Percentiles rank a stretch among this genome's conserved stretches.
These are phyloP conservation scores for Actinia equina DNA, from an alignment of 64 coral and sea anemone species.

Conservation along the genomic window DNA sequence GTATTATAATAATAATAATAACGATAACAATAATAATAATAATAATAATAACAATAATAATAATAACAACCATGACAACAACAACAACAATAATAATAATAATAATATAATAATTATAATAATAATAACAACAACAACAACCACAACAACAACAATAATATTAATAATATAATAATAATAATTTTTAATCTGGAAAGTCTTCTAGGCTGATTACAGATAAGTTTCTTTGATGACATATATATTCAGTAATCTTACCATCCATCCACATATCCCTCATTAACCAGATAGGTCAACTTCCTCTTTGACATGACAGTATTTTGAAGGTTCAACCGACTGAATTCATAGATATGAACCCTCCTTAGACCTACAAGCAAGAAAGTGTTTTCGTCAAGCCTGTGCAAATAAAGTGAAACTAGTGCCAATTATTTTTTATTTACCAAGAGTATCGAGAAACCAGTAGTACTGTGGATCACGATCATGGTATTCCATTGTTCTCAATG, in stretches of 20 bases:
- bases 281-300: constrained; percentile 87
- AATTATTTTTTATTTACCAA: constrained; percentile 52
- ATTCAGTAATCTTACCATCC: constrained; percentile 75
- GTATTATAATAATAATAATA: background rate
- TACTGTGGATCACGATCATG: constrained; percentile 98
- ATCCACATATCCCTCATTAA: constrained; percentile 89
- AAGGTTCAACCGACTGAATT: constrained; percentile 88
- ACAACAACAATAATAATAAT: too few relatives aligned
- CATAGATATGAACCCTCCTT: constrained; percentile 78
- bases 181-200: too few relatives aligned
- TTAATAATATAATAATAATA: background rate
- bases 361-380: constrained; percentile 49
- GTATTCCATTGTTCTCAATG: constrained; percentile 92
- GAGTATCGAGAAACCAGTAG: constrained; percentile 85
- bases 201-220: background rate
- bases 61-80: too few relatives aligned
- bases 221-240: background rate
- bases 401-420: constrained; percentile 1
- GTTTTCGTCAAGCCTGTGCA: background rate
- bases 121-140: too few relatives aligned
- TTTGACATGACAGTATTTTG: constrained; percentile 99
- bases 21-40: background rate
- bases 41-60: too few relatives aligned
- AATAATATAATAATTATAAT: too few relatives aligned
- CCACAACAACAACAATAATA: background rate